Conservation (phyloP, 2,113 vertebrate genomes). For the Saiga tatarica region DNA sequence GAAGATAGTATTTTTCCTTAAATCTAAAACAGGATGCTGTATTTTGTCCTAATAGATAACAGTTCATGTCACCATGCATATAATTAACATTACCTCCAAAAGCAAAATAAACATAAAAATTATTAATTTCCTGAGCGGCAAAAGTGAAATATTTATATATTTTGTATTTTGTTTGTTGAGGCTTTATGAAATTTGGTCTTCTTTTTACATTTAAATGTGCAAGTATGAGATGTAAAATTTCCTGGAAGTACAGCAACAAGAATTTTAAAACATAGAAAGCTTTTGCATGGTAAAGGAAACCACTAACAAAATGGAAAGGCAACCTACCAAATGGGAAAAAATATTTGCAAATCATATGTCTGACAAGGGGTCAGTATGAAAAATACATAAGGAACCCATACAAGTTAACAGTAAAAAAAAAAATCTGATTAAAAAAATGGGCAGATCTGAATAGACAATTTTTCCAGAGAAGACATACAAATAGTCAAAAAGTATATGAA, state of each 20-base stretch:
- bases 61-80: not conserved
- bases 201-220: not conserved
- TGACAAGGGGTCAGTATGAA: not conserved
- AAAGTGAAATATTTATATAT: not conserved
- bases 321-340: not conserved
- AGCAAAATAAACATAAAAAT: slow-evolving; percentile 13
- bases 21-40: not conserved
- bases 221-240: not conserved
- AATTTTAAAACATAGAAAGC: not conserved
- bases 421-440: not conserved
- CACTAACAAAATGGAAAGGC: not conserved
- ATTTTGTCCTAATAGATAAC: not conserved
- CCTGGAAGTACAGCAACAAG: not conserved
- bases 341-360: not conserved
- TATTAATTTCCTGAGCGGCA: not conserved
- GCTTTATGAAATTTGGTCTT: not conserved
- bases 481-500: not conserved
- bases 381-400: not conserved
- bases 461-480: not conserved
- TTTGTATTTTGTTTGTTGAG: slow-evolving; percentile 24
- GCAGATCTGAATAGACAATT: not conserved
- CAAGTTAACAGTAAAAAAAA: not conserved
- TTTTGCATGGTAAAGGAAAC: not conserved
- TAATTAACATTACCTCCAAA: not conserved
- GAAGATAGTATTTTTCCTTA: not conserved